Percentiles rank a stretch among this genome's conserved stretches.
Conservation (phyloP, 2,888 invertebrate genomes). For the Synergus itoensis region DNA sequence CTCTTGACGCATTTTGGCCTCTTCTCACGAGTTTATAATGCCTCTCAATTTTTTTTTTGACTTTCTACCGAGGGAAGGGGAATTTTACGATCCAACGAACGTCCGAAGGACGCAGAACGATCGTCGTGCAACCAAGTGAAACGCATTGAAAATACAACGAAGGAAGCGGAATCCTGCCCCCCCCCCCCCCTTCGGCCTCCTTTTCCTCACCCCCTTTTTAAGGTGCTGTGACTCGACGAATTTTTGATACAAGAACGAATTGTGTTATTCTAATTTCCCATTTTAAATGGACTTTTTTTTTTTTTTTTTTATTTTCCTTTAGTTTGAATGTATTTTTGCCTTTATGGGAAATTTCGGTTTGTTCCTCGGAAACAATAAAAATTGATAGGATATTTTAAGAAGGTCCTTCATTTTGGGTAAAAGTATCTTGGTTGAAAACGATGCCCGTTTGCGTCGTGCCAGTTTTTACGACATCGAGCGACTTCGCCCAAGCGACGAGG, state of each 20-base stretch:
- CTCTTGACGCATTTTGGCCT: not conserved
- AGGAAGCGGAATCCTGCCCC: not conserved
- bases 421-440: not conserved
- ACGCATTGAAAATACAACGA: conserved; percentile 35
- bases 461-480: conserved; percentile 5
- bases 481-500: conserved; percentile 29
- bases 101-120: conserved; percentile 34
- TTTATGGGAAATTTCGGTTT: not conserved
- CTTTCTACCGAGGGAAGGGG: conserved; percentile 1
- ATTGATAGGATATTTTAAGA: not conserved
- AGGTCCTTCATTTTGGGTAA: not conserved
- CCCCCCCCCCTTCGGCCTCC: not conserved
- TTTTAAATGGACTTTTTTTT: not conserved
- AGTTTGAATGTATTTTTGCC: not conserved
- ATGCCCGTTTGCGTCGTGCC: not conserved
- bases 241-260: not conserved
- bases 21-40: conserved; percentile 3
- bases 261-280: not conserved
- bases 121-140: conserved; percentile 20
- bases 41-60: conserved; percentile 13
- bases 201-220: not conserved
- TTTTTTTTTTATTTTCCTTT: not conserved
- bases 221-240: not conserved
- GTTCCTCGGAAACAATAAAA: not conserved
- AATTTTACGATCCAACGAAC: conserved; percentile 33